Base-by-base conservation (phyloP, 2,888 invertebrate genomes). In the Thera obeliscata region DNA sequence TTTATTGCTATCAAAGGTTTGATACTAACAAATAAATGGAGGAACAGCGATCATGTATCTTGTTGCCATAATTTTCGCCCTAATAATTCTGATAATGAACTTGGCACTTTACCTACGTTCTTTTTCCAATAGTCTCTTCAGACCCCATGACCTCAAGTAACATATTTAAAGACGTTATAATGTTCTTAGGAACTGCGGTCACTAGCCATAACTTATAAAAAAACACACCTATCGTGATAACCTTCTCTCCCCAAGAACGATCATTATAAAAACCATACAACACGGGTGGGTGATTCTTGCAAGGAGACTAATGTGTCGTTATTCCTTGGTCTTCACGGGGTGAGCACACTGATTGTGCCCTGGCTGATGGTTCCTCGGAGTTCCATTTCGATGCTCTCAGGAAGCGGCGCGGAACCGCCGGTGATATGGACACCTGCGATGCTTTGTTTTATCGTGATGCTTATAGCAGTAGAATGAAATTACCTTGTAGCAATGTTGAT, bases 301-400 rank as follows among this genome's bases (percentile, higher is more conserved):
- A 12, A 52, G n/a, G 9, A 46, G 43, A 46, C 0, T 46, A 43
- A 46, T 46, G n/a, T 11, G 22, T 48, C 36, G 43, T 50, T 58
- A 35, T 48, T 35, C 33, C 67, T 55, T 73, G 73, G 67, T 74
- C 68, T 84, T 86, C 83, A 87, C 80, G 86, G 84, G 79, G 78
- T 74, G 81, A 74, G 74, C 81, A 82, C 84, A 81, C 78, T 84
- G 86, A 87, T 87, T 86, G 75, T 72, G 38, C 57, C 43, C 36
- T 46, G 55, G 50, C 56, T 58, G 66, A 61, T 54, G 70, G 69
- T 72, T 74, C 74, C 78, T 73, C 77, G 58, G 64, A 72, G 74
- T 68, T 72, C 64, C 74, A 75, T 75, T 70, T 75, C 75, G 69
- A 77, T 76, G 66, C 64, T 43, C 61, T 9, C 63, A 48, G 50